Evolutionary conservation across 2,888 invertebrate genomes (phyloP), one percentile per base, ranked within the genome.

Genomic region (Cephus pygmeus): DNA sequence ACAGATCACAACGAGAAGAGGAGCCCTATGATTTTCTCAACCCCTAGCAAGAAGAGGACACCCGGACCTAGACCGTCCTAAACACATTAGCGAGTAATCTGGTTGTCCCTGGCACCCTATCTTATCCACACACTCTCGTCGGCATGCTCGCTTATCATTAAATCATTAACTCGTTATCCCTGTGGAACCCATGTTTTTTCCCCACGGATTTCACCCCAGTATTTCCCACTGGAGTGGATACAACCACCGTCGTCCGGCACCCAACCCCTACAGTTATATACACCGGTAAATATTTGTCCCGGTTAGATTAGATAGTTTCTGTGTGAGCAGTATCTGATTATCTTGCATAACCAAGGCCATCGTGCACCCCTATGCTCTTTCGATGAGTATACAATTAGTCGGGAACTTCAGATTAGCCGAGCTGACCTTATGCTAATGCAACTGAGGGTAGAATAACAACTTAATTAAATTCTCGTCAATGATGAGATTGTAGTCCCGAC

Each of bases 51-150:
- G 31, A 71, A 34, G 71, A 71, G 83, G 80, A 81, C 81, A 81
- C 78, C 80, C 82, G 85, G 85, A 85, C 81, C 79, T 81, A 82
- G 85, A 82, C 81, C 84, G 83, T 83, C 86, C 84, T 85, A 86
- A 88, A 86, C 81, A 84, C 85, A 85, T 87, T 88, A 89, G 84
- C 81, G 84, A 85, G 84, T 88, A 88, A 88, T 89, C 85, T 85
- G 81, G 83, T 87, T 87, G 85, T 83, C 85, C 83, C 85, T 82
- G 75, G 79, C 81, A 77, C 79, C 80, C 83, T 83, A 82, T 85
- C 85, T 84, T 79, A 79, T 80, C 80, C 80, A 79, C 79, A 80
- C 80, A 80, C 81, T 77, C 69, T 34, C 76, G 77, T 76, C 81
- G 83, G 77, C 80, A 78, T 71, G 74, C 80, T 83, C 81, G 82